Evolutionary conservation across 2,888 invertebrate species (phyloP).

Genomic region (Dioctria rufipes): DNA sequence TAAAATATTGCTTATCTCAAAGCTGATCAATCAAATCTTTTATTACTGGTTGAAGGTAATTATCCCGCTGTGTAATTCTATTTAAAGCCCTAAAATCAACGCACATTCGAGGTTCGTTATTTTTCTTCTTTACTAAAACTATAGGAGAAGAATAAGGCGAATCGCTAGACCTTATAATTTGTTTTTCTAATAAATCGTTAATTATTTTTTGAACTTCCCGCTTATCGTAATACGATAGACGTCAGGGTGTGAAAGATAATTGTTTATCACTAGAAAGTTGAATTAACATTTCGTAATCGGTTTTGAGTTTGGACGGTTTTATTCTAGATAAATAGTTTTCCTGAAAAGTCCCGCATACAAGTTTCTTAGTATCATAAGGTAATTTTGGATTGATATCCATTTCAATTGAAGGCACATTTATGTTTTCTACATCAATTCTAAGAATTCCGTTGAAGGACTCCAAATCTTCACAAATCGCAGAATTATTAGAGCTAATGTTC

Average conservation of each 20-base stretch:
- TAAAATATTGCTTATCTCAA: too few relatives aligned
- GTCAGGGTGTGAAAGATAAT: slow-evolving; percentile 51
- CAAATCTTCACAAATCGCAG: neutral
- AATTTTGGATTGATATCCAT: neutral
- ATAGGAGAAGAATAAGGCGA: slow-evolving; percentile 59
- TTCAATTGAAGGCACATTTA: neutral
- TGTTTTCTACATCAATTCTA: neutral
- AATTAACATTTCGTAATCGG: neutral
- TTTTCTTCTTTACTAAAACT: slow-evolving; percentile 57
- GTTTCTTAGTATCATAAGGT: neutral
- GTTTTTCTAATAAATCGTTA: slow-evolving; percentile 57
- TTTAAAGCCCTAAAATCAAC: slow-evolving; percentile 58
- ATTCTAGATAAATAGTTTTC: neutral
- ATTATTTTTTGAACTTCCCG: slow-evolving; percentile 57
- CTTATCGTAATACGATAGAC: slow-evolving; percentile 60
- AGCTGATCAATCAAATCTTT: too few relatives aligned
- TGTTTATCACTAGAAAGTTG: neutral
- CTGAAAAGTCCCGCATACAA: neutral
- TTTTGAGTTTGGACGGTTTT: slow-evolving; percentile 16
- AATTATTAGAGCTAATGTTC: neutral
- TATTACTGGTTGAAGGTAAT: slow-evolving; percentile 38
- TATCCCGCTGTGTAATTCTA: slow-evolving; percentile 52
- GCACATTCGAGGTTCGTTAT: slow-evolving; percentile 53
- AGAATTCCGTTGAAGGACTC: neutral
- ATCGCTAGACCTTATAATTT: slow-evolving; percentile 59